These are phyloP conservation scores for Typhlichthys subterraneus DNA, from an alignment of 2,797 vertebrate genomes.

Conservation along the genomic window DNA sequence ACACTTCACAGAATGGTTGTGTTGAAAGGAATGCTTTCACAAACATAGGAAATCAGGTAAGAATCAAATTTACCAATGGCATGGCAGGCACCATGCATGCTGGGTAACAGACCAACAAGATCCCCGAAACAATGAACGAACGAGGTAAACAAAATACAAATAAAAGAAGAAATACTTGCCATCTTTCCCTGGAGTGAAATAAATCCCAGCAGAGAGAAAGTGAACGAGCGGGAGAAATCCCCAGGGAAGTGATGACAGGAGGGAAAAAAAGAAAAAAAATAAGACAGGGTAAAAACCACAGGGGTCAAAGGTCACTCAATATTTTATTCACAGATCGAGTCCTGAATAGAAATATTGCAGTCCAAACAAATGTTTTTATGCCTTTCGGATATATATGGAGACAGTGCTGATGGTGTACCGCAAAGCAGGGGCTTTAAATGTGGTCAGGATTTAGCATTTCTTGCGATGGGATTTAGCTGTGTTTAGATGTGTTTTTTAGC, in stretches of 20 bases:
- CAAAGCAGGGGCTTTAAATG: conserved; percentile 46
- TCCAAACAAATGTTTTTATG: conserved; percentile 59
- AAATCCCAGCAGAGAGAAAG: conserved; percentile 79
- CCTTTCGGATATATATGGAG: conserved; percentile 61
- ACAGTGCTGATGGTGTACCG: conserved; percentile 49
- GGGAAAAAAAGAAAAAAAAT: conserved; percentile 39
- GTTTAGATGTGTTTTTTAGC: conserved; percentile 39
- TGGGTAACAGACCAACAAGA: conserved; percentile 29
- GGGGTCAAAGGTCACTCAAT: conserved; percentile 89
- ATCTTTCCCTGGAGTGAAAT: conserved; percentile 82
- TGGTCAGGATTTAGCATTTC: conserved; percentile 38
- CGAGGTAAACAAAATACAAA: conserved; percentile 60
- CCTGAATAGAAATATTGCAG: conserved; percentile 99
- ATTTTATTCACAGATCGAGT: conserved; percentile 95
- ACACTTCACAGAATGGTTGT: conserved; percentile 2
- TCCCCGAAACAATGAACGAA: conserved; percentile 82
- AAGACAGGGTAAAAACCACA: conserved; percentile 88
- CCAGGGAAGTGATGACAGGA: conserved; percentile 54
- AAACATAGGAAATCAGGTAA: conserved; percentile 12
- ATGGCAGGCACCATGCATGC: conserved; percentile 35
- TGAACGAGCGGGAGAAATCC: conserved; percentile 55
- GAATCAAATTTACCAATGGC: conserved; percentile 13
- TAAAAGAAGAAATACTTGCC: conserved; percentile 76
- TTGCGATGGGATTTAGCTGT: conserved; percentile 17
- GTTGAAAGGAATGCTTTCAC: conserved; percentile 1